These are phyloP conservation scores for Amiota communis DNA, from an alignment of 2,888 invertebrate genomes.

Conservation along the genomic window DNA sequence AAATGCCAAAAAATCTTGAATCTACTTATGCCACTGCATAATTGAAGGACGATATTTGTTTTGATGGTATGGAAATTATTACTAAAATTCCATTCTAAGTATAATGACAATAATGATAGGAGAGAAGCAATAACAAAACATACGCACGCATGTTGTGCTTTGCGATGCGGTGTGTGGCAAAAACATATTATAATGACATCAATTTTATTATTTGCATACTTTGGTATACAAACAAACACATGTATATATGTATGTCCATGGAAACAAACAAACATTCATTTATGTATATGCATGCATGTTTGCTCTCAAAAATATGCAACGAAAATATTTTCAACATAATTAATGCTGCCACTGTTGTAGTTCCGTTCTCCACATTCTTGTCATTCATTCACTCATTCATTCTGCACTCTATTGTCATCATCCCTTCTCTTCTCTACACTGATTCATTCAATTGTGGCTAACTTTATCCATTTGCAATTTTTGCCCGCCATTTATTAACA, in stretches of 20 bases:
- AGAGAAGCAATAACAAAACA: background rate
- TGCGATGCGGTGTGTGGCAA: background rate
- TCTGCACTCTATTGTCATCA: too few relatives aligned
- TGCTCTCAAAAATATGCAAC: background rate
- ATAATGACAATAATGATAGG: too few relatives aligned
- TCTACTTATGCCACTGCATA: too few relatives aligned
- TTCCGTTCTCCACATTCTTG: too few relatives aligned
- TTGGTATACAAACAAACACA: background rate
- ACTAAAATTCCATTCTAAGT: too few relatives aligned
- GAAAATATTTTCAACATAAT: constrained; percentile 20
- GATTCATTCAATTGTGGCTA: too few relatives aligned
- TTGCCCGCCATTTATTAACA: constrained; percentile 2
- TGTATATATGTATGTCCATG: background rate
- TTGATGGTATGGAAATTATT: too few relatives aligned
- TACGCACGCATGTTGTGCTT: background rate
- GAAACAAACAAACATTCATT: background rate
- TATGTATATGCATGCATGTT: background rate
- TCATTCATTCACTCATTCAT: too few relatives aligned
- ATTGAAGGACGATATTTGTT: too few relatives aligned
- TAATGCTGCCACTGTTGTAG: background rate
- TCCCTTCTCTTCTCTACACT: background rate
- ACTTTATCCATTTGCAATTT: too few relatives aligned
- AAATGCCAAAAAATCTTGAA: too few relatives aligned
- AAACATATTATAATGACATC: constrained; percentile 25
- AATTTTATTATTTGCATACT: constrained; percentile 23